Base-by-base conservation (phyloP, 2,797 vertebrate species). In the Apogon hyalosoma region DNA sequence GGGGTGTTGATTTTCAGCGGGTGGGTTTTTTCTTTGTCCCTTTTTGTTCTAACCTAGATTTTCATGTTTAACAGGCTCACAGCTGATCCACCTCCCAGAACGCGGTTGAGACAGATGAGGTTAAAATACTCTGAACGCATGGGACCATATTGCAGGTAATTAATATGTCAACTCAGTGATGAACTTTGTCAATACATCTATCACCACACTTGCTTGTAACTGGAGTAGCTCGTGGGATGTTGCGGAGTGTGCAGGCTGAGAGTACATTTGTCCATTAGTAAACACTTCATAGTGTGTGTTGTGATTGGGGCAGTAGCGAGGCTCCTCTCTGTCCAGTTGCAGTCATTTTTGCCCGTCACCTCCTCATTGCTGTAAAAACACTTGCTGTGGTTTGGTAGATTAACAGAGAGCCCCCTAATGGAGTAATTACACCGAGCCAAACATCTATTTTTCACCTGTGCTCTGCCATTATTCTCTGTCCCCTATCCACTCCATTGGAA, bases 401-500 rank as follows among this genome's bases (percentile, higher is more conserved):
- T 94, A 94, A 94, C 92, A 92, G 92, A 92, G 90, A 94, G 92
- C 92, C 92, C 87, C 91, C 91, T 95, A 94, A 94, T 94, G 93
- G 92, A 94, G 94, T 95, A 94, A 94, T 94, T 95, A 95, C 93
- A 92, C 89, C 66, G 92, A 94, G 88, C 89, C 93, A 95, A 95
- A 94, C 94, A 94, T 94, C 94, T 94, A 95, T 96, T 96, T 96
- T 97, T 95, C 92, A 96, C 88, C 90, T 93, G 87, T 89, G 93
- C 92, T 94, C 94, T 94, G 90, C 95, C 94, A 95, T 96, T 95
- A 95, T 96, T 97, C 95, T 94, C 92, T 92, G 95, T 96, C 95
- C 90, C 94, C 94, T 92, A 95, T 95, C 95, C 94, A 95, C 96
- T 96, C 95, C 93, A 95, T 95, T 96, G 94, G 94, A 96, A 96